Evolutionary conservation across 2,113 vertebrate genomes (phyloP).

Genomic region (Gallinago paraguaiae): DNA sequence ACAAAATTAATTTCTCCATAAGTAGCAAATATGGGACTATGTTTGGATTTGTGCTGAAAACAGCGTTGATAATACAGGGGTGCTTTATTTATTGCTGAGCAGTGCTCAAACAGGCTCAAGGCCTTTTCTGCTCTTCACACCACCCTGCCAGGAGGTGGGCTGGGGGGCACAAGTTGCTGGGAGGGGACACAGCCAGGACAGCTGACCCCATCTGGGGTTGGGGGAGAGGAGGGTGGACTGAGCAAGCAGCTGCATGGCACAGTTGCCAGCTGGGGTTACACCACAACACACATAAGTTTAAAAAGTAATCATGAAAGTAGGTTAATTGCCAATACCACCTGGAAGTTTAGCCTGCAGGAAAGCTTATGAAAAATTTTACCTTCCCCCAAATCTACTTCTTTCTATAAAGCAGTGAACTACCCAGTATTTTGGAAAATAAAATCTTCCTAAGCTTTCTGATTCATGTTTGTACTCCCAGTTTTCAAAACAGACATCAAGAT

Average conservation of each 20-base stretch:
- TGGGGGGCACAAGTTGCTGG: background rate
- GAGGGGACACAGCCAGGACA: background rate
- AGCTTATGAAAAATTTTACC: background rate
- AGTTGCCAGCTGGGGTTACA: background rate
- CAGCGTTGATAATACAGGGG: background rate
- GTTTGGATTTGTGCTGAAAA: background rate
- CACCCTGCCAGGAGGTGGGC: fast-evolving
- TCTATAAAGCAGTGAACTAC: background rate
- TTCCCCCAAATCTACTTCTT: background rate
- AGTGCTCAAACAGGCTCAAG: background rate
- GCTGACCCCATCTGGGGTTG: background rate
- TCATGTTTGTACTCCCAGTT: background rate
- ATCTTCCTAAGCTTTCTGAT: background rate
- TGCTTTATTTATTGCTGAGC: background rate
- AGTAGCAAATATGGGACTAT: background rate
- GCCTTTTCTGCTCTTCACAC: background rate
- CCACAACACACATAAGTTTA: background rate
- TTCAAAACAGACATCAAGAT: constrained; percentile 21
- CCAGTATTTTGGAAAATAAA: background rate
- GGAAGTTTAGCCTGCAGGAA: background rate
- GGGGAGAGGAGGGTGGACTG: background rate
- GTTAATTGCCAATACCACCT: background rate
- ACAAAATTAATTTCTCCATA: background rate
- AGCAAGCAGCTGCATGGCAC: background rate
- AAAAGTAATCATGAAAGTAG: background rate